Evolutionary conservation across 37 sponge, comb jelly and placozoan genomes (phyloP).

Genomic region (Oopsacas minuta): DNA sequence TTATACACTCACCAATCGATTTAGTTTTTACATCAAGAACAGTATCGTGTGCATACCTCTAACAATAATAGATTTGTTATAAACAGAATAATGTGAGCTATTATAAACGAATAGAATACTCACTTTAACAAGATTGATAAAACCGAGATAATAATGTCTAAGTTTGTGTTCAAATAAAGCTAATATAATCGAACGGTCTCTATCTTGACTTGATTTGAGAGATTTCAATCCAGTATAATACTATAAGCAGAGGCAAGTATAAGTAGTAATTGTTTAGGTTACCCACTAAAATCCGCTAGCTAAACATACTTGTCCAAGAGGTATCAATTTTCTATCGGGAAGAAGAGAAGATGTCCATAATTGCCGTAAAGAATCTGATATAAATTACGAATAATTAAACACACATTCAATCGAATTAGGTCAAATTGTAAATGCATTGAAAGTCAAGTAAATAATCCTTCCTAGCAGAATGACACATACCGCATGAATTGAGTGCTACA

Average conservation of each 20-base stretch:
- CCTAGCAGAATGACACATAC: conserved; percentile 24
- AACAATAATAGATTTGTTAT: neutral
- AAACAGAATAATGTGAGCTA: neutral
- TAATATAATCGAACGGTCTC: neutral
- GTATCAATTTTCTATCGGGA: conserved; percentile 68
- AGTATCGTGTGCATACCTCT: neutral
- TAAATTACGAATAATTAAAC: neutral
- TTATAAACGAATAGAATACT: neutral
- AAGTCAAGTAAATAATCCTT: no score
- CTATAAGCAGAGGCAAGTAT: no score
- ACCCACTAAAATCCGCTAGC: no score
- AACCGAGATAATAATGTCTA: neutral
- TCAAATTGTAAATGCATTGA: neutral
- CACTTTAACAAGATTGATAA: neutral
- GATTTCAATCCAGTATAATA: neutral
- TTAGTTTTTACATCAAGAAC: neutral
- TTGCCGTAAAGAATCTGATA: conserved; percentile 72
- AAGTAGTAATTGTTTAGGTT: no score
- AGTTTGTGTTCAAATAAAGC: neutral
- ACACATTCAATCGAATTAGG: neutral
- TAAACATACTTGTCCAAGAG: conserved; percentile 32
- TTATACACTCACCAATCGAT: neutral
- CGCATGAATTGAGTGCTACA: conserved; percentile 42
- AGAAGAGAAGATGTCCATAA: conserved; percentile 63
- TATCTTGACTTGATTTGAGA: neutral